Percentiles rank a stretch among this genome's conserved stretches.
phyloP scores from a whole-genome alignment of 30 jellyfish, hydroid and myxozoan species.

The Haliclystus octoradiatus region DNA sequence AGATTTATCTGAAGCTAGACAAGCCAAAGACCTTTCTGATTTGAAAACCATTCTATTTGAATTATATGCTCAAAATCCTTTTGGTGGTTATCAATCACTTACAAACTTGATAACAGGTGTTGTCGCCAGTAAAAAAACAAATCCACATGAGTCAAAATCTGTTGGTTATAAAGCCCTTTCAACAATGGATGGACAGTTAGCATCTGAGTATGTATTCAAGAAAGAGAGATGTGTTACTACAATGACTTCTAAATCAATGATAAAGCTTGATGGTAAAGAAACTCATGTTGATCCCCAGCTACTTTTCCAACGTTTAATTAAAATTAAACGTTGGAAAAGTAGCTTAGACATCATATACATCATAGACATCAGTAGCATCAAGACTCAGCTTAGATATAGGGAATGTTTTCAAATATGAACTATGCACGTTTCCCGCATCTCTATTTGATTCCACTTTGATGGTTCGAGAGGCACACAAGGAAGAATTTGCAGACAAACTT shows the following conservation, averaged over 20 bases:
- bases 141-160: slow-evolving; percentile 15
- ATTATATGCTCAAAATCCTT: slow-evolving; percentile 13
- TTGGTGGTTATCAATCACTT: background rate
- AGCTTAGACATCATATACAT: too few relatives aligned
- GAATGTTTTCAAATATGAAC: slow-evolving; percentile 12
- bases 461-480: slow-evolving; percentile 16
- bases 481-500: slow-evolving; percentile 6
- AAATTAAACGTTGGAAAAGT: too few relatives aligned
- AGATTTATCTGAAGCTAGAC: slow-evolving; percentile 23
- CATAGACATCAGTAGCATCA: slow-evolving; percentile 3
- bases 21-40: slow-evolving; percentile 13
- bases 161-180: too few relatives aligned
- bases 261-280: slow-evolving; percentile 22
- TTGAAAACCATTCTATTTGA: background rate
- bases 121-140: slow-evolving; percentile 6
- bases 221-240: slow-evolving; percentile 8
- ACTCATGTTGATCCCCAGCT: slow-evolving; percentile 30
- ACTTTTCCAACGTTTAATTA: slow-evolving; percentile 7
- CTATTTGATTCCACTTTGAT: slow-evolving; percentile 6
- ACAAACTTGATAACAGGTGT: slow-evolving; percentile 21
- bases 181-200: background rate
- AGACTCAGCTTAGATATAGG: background rate
- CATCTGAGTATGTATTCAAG: slow-evolving; percentile 16
- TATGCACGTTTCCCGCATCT: slow-evolving; percentile 19
- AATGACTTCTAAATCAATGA: slow-evolving; percentile 1